Evolutionary conservation across 1,140 invertebrate species (phyloP).

Genomic region (Bombyx mandarina): DNA sequence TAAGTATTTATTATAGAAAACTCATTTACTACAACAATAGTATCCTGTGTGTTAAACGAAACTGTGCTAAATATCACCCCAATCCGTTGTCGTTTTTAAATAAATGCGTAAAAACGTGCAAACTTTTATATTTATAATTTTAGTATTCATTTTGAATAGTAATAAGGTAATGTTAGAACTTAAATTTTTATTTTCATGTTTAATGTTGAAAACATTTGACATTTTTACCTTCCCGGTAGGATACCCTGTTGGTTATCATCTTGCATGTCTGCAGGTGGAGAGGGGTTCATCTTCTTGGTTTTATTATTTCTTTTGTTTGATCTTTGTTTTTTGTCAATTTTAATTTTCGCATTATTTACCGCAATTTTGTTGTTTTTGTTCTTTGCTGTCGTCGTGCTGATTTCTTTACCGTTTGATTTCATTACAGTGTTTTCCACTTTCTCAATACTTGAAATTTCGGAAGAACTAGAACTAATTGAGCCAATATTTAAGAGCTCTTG

Average conservation of each 20-base stretch:
- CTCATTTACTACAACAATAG: neutral
- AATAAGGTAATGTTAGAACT: too few species aligned
- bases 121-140: too few species aligned
- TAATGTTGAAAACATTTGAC: too few species aligned
- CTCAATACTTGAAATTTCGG: conserved; percentile 34
- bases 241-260: neutral
- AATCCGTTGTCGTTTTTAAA: too few species aligned
- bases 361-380: conserved; percentile 2
- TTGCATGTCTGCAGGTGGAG: neutral
- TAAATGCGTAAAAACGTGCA: too few species aligned
- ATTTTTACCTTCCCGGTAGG: neutral
- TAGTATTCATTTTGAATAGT: too few species aligned
- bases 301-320: conserved; percentile 7
- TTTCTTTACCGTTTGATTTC: conserved; percentile 2
- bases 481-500: conserved; percentile 50
- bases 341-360: neutral
- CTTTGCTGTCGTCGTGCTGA: neutral
- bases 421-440: conserved; percentile 14
- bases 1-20: neutral
- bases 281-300: neutral
- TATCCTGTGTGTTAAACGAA: neutral
- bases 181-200: too few species aligned
- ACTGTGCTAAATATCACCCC: too few species aligned
- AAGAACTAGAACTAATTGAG: conserved; percentile 31
- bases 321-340: conserved; percentile 5